phyloP scores from a whole-genome alignment of 2,797 vertebrate species.

The Simalia tracyae region DNA sequence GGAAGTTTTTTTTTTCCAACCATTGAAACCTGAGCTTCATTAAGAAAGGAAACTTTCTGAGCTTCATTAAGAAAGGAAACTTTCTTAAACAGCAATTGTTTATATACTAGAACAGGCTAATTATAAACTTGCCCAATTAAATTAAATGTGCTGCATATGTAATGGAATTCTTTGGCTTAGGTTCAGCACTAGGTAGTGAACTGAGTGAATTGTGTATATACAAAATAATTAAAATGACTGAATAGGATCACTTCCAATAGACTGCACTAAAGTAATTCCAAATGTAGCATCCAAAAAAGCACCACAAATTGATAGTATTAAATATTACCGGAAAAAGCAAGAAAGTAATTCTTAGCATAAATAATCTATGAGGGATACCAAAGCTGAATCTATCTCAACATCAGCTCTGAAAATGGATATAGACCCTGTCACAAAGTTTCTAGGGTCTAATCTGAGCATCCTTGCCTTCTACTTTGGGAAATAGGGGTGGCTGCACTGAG shows the following conservation, averaged over 20 bases:
- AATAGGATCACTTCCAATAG: neutral
- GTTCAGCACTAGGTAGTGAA: neutral
- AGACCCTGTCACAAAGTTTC: neutral
- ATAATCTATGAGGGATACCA: neutral
- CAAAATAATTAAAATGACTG: neutral
- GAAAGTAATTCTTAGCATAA: neutral
- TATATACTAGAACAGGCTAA: neutral
- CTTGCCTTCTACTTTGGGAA: neutral
- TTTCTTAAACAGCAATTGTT: neutral
- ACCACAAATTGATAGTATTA: neutral
- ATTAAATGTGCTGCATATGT: neutral
- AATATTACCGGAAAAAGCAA: neutral
- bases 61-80: neutral
- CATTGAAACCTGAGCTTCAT: neutral
- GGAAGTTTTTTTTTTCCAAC: neutral
- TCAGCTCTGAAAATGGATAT: neutral
- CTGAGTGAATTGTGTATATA: neutral
- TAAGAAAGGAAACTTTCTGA: neutral
- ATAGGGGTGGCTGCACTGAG: neutral
- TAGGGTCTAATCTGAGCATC: neutral
- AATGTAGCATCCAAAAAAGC: neutral
- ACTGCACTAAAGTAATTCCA: neutral
- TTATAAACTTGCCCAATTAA: neutral
- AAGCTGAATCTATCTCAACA: neutral
- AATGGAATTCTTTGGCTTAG: neutral